Evolutionary conservation across 2,113 vertebrate species (phyloP).

Genomic region (Lagopus leucura): DNA sequence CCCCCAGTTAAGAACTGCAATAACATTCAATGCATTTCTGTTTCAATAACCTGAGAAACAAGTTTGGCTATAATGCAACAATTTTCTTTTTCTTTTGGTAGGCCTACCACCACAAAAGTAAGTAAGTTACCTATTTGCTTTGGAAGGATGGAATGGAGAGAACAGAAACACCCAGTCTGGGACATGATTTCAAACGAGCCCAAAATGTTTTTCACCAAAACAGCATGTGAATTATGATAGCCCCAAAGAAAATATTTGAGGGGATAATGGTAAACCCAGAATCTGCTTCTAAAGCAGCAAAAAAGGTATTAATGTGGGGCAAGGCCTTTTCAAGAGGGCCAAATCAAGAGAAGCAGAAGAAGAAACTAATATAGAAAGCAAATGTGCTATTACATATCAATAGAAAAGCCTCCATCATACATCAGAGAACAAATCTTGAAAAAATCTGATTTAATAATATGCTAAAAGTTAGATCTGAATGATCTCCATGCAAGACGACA

Average conservation of each 20-base stretch:
- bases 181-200: background rate
- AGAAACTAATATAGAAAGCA: background rate
- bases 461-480: background rate
- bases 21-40: background rate
- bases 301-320: background rate
- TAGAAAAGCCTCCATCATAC: background rate
- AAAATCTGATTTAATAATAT: background rate
- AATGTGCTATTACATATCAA: background rate
- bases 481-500: background rate
- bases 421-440: background rate
- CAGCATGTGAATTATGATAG: accelerated
- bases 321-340: background rate
- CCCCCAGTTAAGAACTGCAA: background rate
- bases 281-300: background rate
- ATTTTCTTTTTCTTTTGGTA: background rate
- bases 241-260: background rate
- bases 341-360: background rate
- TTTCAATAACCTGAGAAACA: background rate
- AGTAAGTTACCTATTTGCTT: background rate
- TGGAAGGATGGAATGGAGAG: background rate
- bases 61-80: background rate
- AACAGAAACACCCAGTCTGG: background rate
- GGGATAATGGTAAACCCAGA: background rate
- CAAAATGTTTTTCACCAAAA: background rate
- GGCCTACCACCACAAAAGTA: background rate